phyloP scores from a whole-genome alignment of 2,113 vertebrate genomes.

The Hypomesus transpacificus region DNA sequence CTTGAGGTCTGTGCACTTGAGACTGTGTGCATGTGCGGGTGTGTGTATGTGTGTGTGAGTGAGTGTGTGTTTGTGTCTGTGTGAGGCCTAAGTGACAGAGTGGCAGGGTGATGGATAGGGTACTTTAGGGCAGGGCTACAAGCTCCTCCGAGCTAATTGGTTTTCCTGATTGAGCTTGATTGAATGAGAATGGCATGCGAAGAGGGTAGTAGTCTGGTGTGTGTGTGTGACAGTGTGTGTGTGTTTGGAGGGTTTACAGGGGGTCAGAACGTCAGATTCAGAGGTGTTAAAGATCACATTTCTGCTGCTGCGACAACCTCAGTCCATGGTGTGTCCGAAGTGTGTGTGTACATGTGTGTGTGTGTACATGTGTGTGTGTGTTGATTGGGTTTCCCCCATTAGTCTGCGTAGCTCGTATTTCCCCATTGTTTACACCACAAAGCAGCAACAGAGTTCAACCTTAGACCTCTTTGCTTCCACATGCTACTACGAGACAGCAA shows the following conservation, averaged over 20 bases:
- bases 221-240: not conserved
- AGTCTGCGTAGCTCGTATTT: not conserved
- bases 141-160: not conserved
- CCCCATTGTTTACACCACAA: not conserved
- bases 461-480: not conserved
- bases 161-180: conserved; percentile 7
- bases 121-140: not conserved
- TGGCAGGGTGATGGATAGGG: conserved; percentile 1
- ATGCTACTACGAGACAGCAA: not conserved
- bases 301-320: not conserved
- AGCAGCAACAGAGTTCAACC: no score
- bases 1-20: not conserved
- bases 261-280: not conserved
- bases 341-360: not conserved
- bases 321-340: not conserved
- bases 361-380: not conserved
- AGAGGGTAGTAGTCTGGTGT: not conserved
- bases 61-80: conserved; percentile 3
- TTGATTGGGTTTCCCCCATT: not conserved
- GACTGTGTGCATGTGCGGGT: not conserved
- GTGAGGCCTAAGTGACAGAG: not conserved
- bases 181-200: not conserved
- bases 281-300: conserved; percentile 12
- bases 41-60: not conserved
- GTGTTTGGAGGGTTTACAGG: not conserved